Base-by-base conservation (phyloP, 2,888 invertebrate genomes). In the Sinohyriopsis cumingii region DNA sequence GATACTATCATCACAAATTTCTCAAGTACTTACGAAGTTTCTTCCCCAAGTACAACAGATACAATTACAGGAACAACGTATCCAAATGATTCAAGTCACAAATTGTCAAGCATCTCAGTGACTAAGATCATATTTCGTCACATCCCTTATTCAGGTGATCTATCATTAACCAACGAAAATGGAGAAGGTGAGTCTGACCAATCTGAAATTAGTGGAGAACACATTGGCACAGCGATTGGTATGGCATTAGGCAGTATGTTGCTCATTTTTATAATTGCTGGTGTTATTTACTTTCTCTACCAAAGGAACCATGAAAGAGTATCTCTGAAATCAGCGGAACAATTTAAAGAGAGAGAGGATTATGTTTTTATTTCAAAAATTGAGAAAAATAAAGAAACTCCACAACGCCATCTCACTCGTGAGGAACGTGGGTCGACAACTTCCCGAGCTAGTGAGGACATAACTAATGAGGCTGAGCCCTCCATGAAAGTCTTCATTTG, bases 381-480 rank as follows among this genome's bases (percentile, higher is more conserved):
- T 12, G 69, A 67, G 18, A 73, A n/a, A 28, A 45, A 53, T 15
- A 67, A 63, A 1, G 69, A 68, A 15, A 63, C 64, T 0, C 68
- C 64, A 20, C 68, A 68, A 59, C 64, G 68, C 20, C 71, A 68
- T 67, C 56, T 75, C 64, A 76, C 78, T 15, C 72, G 83, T 5
- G 71, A 77, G 24, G 82, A 83, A 55, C 65, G 81, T 22, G 79
- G 82, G 18, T 83, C 83, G 2, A 77, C 78, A 25, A 80, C 82
- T 4, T 83, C 83, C 2, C 65, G 71, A 24, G 76, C 83, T 5
- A 80, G 78, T 66, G 78, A 80, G 65, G 83, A 83, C 65, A 83
- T 83, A 45, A 83, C 83, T 15, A 82, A 80, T 63, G 69, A 80
- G n/a, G 59, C 67, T 6, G 79, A 78, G 12, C 63, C 64, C 5